phyloP scores from a whole-genome alignment of 2,113 vertebrate genomes.

The Cariama cristata region DNA sequence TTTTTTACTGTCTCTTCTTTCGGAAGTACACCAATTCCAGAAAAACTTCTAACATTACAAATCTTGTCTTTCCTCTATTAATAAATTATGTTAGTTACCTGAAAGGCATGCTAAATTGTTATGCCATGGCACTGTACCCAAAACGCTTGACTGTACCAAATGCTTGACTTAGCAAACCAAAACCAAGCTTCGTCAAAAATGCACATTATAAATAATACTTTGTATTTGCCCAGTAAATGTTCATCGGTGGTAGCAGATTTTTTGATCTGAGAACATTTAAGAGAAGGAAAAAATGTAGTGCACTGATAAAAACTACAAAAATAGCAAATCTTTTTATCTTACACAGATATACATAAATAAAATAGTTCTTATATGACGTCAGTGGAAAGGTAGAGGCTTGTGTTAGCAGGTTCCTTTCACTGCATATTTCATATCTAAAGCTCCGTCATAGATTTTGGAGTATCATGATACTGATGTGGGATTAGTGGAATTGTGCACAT shows the following conservation, averaged over 20 bases:
- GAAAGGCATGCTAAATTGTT: not conserved
- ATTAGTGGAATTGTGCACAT: fast-evolving
- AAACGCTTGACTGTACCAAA: not conserved
- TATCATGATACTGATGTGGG: too few relatives aligned
- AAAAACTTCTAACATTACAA: not conserved
- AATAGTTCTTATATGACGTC: not conserved
- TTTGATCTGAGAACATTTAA: not conserved
- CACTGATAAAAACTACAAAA: not conserved
- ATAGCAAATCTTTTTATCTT: not conserved
- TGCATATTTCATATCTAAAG: not conserved
- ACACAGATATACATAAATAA: not conserved
- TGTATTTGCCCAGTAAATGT: not conserved
- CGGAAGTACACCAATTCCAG: not conserved
- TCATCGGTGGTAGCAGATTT: not conserved
- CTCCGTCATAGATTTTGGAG: not conserved
- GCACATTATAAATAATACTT: not conserved
- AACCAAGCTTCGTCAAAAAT: not conserved
- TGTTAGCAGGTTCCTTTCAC: not conserved
- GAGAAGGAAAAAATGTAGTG: not conserved
- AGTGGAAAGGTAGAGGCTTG: not conserved
- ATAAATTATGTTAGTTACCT: not conserved
- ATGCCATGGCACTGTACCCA: not conserved
- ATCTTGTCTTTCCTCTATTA: not conserved
- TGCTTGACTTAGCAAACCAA: not conserved
- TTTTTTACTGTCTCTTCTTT: not conserved